Conservation (phyloP, 2,113 vertebrate species). For the Daboia siamensis region DNA sequence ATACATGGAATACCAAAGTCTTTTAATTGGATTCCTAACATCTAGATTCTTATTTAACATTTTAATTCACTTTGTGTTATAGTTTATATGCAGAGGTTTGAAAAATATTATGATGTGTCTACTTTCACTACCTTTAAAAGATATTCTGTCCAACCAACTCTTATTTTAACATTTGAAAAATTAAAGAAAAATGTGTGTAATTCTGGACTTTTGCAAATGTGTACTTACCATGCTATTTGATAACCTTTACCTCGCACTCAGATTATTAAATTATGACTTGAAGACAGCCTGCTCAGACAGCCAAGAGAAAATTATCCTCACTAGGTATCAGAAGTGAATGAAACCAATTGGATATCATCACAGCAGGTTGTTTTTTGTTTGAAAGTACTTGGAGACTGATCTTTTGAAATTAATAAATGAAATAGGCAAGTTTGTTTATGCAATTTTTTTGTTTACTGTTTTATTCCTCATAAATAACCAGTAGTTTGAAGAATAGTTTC, state of each 20-base stretch:
- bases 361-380: slow-evolving; percentile 3
- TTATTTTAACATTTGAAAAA: neutral
- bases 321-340: slow-evolving; percentile 38
- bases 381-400: neutral
- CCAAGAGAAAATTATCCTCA: slow-evolving; percentile 25
- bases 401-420: neutral
- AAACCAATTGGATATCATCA: slow-evolving; percentile 39
- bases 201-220: neutral
- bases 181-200: neutral
- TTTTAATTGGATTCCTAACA: neutral
- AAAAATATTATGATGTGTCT: neutral
- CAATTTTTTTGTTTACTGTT: neutral
- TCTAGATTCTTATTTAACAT: neutral
- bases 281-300: slow-evolving; percentile 26
- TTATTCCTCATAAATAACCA: neutral
- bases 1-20: neutral
- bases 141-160: neutral
- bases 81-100: neutral
- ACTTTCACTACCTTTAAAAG: neutral
- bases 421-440: neutral
- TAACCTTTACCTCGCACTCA: neutral
- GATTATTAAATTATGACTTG: slow-evolving; percentile 3
- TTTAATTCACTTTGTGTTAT: neutral
- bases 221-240: neutral
- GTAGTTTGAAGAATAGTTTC: neutral